phyloP scores from a whole-genome alignment of 2,888 invertebrate genomes.

The Yponomeuta sedellus region DNA sequence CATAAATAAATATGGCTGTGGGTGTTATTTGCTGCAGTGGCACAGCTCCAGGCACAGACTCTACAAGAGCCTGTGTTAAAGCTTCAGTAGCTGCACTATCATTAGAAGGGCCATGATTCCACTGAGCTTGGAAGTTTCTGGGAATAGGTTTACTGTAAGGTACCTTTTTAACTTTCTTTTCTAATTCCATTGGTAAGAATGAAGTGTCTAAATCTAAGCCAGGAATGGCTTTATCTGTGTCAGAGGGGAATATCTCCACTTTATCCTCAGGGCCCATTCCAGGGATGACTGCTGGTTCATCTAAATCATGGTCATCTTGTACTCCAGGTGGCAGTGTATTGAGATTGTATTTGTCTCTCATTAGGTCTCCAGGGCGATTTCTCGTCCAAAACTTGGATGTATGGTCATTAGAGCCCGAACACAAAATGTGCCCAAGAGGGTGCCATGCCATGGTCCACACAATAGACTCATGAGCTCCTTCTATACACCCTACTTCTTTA shows the following conservation, averaged over 20 bases:
- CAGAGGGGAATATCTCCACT: constrained; percentile 82
- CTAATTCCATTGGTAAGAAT: constrained; percentile 79
- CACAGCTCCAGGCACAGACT: constrained; percentile 87
- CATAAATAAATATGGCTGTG: constrained; percentile 88
- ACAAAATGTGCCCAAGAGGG: constrained; percentile 98
- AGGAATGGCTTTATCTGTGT: constrained; percentile 83
- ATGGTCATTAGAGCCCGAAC: constrained; percentile 99
- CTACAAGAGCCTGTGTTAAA: constrained; percentile 82
- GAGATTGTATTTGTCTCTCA: constrained; percentile 98
- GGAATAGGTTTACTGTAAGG: constrained; percentile 98
- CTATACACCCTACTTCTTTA: constrained; percentile 98
- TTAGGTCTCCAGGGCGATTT: constrained; percentile 97
- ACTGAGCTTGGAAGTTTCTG: constrained; percentile 96
- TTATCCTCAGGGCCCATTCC: constrained; percentile 99
- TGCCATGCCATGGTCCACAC: constrained; percentile 99
- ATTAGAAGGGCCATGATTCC: constrained; percentile 86
- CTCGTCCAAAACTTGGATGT: constrained; percentile 99
- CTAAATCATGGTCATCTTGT: constrained; percentile 73
- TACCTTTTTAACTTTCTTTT: constrained; percentile 87
- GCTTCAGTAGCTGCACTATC: constrained; percentile 77
- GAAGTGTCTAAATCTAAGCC: constrained; percentile 89
- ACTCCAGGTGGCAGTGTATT: constrained; percentile 92
- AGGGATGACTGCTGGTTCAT: constrained; percentile 89
- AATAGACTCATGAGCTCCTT: constrained; percentile 99
- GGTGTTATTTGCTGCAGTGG: constrained; percentile 86